Evolutionary conservation across 2,797 vertebrate species (phyloP), one percentile per base, ranked within the genome.

Genomic region (Pangasius sanitwongsei): DNA sequence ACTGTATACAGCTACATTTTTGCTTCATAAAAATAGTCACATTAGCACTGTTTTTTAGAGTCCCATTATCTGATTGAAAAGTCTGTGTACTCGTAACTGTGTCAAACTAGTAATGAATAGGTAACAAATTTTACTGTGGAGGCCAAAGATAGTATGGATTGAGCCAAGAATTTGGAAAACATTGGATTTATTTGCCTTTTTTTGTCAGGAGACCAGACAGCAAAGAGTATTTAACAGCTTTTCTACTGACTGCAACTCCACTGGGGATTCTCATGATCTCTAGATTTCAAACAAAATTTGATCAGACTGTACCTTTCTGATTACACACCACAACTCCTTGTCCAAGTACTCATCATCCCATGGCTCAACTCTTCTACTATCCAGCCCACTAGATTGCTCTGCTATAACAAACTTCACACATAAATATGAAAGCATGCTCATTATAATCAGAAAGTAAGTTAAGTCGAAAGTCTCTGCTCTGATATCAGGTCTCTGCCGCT

Each of bases 141-240:
- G n/a, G 50, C 77, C 77, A 80, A 55, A 80, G 77, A 81, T 57
- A 81, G 7, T 57, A 81, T 20, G 20, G 20, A 59, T 23, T 82
- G 78, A 82, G 78, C 55, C 55, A 82, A 34, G 34, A 82, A 82
- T 82, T 59, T 59, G 20, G 3, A 28, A 80, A 55, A 80, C 34
- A 80, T 57, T 80, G 53, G 50, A 80, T 80, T 80, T 6, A 34
- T 80, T 80, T 41, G 53, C 53, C 15, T 44, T 44, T 78, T 53
- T 48, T 48, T 75, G 72, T 48, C 72, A 53, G 13, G 48, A n/a
- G 75, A 78, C 13, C 6, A 53, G 25, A 31, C 28, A 53, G 48
- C 15, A 53, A 53, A 31, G 50, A 53, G 6, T 55, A 78, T 78
- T 18, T 78, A 20, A 18, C 7, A 9, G 16, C 3, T 78, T 78